phyloP scores from a whole-genome alignment of 2,888 invertebrate genomes.

The Serrognathus titanus region DNA sequence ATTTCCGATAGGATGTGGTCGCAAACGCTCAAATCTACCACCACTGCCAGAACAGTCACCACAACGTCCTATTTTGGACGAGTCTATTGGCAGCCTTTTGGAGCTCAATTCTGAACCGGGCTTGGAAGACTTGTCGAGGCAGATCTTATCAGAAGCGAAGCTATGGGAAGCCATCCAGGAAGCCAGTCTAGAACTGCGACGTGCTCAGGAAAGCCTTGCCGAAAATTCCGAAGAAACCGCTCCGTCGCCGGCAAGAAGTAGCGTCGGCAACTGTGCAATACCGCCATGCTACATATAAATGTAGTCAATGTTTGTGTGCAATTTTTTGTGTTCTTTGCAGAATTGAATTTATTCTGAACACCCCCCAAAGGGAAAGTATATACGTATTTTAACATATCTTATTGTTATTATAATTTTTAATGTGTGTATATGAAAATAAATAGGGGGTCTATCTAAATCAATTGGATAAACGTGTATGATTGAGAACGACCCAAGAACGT shows the following conservation, averaged over 20 bases:
- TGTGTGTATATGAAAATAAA: no score
- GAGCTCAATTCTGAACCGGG: constrained; percentile 68
- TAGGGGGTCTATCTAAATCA: no score
- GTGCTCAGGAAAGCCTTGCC: constrained; percentile 51
- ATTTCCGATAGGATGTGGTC: constrained; percentile 62
- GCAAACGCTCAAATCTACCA: constrained; percentile 58
- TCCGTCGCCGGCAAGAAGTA: constrained; percentile 36
- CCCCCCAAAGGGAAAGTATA: neutral
- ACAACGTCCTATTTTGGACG: constrained; percentile 48
- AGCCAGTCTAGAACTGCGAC: constrained; percentile 67
- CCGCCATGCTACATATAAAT: constrained; percentile 36
- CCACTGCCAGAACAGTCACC: constrained; percentile 30
- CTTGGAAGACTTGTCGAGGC: constrained; percentile 70
- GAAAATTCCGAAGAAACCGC: constrained; percentile 43
- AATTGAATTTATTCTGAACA: no score
- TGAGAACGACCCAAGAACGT: no score
- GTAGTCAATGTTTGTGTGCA: no score
- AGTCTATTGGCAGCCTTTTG: constrained; percentile 62
- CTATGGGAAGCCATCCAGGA: constrained; percentile 78
- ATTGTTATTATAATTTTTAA: no score
- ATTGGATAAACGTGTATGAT: no score
- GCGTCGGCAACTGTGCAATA: constrained; percentile 43
- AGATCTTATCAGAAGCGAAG: constrained; percentile 75
- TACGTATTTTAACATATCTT: constrained; percentile 1
- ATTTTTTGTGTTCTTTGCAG: no score